phyloP scores from a whole-genome alignment of 2,888 invertebrate genomes.

The Leucania comma region DNA sequence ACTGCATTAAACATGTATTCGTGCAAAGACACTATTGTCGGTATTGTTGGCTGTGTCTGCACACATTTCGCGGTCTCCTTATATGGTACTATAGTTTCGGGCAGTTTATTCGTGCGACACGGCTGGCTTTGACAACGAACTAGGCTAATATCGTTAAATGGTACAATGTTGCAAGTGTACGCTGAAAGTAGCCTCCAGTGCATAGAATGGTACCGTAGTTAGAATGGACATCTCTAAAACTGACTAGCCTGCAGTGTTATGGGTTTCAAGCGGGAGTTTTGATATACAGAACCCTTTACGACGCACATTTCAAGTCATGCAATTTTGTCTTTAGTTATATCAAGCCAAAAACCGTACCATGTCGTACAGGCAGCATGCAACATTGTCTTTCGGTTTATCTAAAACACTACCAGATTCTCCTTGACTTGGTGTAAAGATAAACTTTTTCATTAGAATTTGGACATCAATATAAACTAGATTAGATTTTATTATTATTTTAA shows the following conservation, averaged over 20 bases:
- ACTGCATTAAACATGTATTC: slow-evolving; percentile 66
- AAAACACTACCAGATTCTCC: slow-evolving; percentile 5
- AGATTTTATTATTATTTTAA: background rate
- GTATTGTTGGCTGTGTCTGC: slow-evolving; percentile 60
- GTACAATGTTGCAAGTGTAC: slow-evolving; percentile 77
- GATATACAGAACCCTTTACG: slow-evolving; percentile 21
- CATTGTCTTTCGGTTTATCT: slow-evolving; percentile 7
- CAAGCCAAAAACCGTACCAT: slow-evolving; percentile 13
- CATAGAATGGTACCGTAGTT: slow-evolving; percentile 55
- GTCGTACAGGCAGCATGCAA: slow-evolving; percentile 4
- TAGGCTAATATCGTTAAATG: slow-evolving; percentile 81
- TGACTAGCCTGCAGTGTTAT: slow-evolving; percentile 17
- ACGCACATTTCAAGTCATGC: slow-evolving; percentile 13
- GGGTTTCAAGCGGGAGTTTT: background rate
- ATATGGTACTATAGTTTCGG: slow-evolving; percentile 77
- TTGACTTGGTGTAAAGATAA: slow-evolving; percentile 10
- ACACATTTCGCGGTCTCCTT: slow-evolving; percentile 77
- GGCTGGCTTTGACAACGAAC: slow-evolving; percentile 75
- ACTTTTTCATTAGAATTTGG: background rate
- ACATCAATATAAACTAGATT: background rate
- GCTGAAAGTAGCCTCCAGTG: slow-evolving; percentile 63
- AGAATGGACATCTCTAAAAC: slow-evolving; percentile 57
- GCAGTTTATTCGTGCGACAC: slow-evolving; percentile 72
- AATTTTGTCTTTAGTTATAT: slow-evolving; percentile 13
- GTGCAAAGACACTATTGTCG: slow-evolving; percentile 64